These are phyloP conservation scores for Thumatha senex DNA, from an alignment of 2,888 invertebrate genomes.

Conservation along the genomic window DNA sequence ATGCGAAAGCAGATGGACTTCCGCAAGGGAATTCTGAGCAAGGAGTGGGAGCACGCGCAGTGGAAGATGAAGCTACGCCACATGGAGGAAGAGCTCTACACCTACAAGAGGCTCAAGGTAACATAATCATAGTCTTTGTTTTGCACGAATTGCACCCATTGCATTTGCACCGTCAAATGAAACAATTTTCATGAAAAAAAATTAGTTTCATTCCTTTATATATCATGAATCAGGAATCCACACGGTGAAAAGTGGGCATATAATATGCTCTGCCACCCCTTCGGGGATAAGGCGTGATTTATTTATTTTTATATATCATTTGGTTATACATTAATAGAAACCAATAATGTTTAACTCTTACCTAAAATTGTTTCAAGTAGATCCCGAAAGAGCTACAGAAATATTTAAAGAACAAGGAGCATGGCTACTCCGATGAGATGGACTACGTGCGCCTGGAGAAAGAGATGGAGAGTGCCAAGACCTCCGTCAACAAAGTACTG, in stretches of 20 bases:
- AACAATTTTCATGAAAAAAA: too few species aligned
- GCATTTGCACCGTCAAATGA: too few species aligned
- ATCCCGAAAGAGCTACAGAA: conserved; percentile 86
- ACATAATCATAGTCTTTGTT: background rate
- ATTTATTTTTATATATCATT: too few species aligned
- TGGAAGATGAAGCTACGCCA: conserved; percentile 87
- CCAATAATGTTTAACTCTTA: too few species aligned
- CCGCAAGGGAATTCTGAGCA: conserved; percentile 85
- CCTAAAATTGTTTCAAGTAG: conserved; percentile 44
- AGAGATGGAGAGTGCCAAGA: conserved; percentile 79
- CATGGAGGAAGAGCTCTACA: conserved; percentile 84
- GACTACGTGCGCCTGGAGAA: conserved; percentile 81
- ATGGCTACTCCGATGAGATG: conserved; percentile 79
- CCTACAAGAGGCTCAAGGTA: conserved; percentile 85
- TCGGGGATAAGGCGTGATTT: too few species aligned
- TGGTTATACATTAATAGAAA: too few species aligned
- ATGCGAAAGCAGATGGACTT: conserved; percentile 87
- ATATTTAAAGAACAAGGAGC: conserved; percentile 81
- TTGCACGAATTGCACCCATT: too few species aligned
- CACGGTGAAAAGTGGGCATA: too few species aligned
- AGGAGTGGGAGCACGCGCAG: conserved; percentile 90
- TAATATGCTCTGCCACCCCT: too few species aligned
- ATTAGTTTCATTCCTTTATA: background rate
- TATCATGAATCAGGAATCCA: too few species aligned
- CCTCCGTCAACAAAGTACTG: conserved; percentile 76